Percentiles rank a stretch among this genome's conserved stretches.
Conservation (phyloP, 2,113 vertebrate genomes). For the Sander lucioperca region DNA sequence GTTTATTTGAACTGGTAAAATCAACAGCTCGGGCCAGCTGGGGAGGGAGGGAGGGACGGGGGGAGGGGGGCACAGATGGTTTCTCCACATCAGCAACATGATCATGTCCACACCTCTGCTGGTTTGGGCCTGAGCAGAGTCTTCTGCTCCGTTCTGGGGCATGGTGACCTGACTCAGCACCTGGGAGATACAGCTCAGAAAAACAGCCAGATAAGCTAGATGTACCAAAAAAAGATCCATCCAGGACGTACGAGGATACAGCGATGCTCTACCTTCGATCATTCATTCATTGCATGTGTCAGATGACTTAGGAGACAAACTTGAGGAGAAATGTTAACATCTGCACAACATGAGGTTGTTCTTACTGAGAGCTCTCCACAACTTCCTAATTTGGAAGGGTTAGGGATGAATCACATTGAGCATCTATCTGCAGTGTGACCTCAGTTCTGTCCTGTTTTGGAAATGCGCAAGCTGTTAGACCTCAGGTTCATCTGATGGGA, state of each 20-base stretch:
- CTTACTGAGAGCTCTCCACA: not conserved
- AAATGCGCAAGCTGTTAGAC: not conserved
- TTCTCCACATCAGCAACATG: not conserved
- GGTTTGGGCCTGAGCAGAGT: constrained; percentile 3
- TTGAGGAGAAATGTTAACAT: not conserved
- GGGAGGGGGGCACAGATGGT: not conserved
- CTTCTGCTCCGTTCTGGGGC: constrained; percentile 17
- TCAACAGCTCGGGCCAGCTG: constrained; percentile 18
- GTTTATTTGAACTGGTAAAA: constrained; percentile 47
- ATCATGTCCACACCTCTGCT: constrained; percentile 27
- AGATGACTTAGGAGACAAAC: too few relatives aligned
- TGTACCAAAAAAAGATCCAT: not conserved
- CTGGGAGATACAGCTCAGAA: constrained; percentile 3
- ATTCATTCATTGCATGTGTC: not conserved
- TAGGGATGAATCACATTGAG: not conserved
- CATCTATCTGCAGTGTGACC: not conserved
- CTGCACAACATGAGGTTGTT: not conserved
- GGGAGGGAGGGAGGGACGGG: not conserved
- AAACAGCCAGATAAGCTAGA: constrained; percentile 1
- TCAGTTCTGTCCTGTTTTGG: not conserved
- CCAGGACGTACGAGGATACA: not conserved
- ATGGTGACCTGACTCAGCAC: constrained; percentile 18
- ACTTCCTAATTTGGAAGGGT: not conserved
- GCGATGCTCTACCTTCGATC: not conserved
- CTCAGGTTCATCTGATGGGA: not conserved